These are phyloP conservation scores for Lamprotornis superbus DNA, from an alignment of 2,113 vertebrate species.

Conservation along the genomic window DNA sequence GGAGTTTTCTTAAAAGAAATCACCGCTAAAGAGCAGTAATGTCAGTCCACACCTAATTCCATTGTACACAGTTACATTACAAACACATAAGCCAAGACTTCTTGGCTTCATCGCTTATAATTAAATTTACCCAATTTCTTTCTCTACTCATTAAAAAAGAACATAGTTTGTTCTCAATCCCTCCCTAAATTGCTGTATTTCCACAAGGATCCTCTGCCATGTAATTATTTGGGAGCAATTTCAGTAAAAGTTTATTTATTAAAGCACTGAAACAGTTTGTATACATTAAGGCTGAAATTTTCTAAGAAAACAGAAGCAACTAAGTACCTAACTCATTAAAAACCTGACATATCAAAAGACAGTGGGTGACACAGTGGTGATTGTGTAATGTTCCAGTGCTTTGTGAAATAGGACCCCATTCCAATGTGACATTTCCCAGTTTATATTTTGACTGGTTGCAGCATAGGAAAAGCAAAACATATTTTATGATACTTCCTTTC, in stretches of 20 bases:
- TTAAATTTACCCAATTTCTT: neutral
- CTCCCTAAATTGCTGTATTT: neutral
- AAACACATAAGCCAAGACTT: neutral
- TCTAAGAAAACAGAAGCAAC: neutral
- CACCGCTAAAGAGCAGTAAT: neutral
- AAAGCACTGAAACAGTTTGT: neutral
- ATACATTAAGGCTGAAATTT: neutral
- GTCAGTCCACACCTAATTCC: neutral
- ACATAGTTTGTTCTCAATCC: neutral
- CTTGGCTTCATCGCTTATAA: neutral
- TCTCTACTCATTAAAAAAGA: neutral
- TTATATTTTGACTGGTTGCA: neutral
- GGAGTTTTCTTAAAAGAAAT: neutral
- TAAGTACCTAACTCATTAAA: neutral
- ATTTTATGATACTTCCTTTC: neutral
- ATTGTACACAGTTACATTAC: rapidly evolving
- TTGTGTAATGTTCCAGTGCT: rapidly evolving
- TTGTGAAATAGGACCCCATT: neutral
- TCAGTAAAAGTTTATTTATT: neutral
- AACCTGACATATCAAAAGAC: neutral
- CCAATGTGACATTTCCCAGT: neutral
- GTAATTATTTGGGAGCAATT: neutral
- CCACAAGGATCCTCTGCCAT: neutral
- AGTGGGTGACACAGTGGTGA: neutral
- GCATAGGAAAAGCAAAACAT: neutral